Conservation (phyloP, 1,140 invertebrate genomes). For the Sitophilus oryzae region DNA sequence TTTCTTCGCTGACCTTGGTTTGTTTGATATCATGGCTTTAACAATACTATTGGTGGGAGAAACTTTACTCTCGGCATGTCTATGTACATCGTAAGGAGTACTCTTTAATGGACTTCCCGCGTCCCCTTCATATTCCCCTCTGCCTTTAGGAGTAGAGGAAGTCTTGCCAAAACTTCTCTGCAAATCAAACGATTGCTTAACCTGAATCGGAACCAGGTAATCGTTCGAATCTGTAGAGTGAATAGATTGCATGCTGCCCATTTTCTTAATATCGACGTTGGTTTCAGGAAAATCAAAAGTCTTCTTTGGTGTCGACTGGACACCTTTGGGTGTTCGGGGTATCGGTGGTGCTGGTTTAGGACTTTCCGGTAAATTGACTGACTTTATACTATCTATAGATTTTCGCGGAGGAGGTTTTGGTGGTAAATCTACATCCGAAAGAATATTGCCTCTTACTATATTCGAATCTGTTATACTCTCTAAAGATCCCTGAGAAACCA, state of each 20-base stretch:
- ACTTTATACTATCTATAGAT: slow-evolving; percentile 31
- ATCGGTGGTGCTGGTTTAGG: slow-evolving; percentile 27
- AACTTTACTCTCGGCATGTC: slow-evolving; percentile 34
- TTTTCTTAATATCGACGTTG: slow-evolving; percentile 9
- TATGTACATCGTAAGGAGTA: slow-evolving; percentile 29
- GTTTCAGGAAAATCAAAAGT: slow-evolving; percentile 31
- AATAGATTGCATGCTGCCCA: slow-evolving; percentile 15
- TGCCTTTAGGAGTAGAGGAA: slow-evolving; percentile 31
- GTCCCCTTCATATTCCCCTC: slow-evolving; percentile 19
- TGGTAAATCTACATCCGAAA: slow-evolving; percentile 35
- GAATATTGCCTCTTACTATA: too few relatives aligned
- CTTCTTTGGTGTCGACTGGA: slow-evolving; percentile 6
- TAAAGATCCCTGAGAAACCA: too few relatives aligned
- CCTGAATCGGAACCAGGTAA: slow-evolving; percentile 18
- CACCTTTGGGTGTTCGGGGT: slow-evolving; percentile 7
- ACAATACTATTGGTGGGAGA: slow-evolving; percentile 43
- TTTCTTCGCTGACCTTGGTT: slow-evolving; percentile 50
- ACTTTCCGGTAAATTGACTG: slow-evolving; percentile 34
- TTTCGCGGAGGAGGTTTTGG: slow-evolving; percentile 45
- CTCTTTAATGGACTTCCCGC: slow-evolving; percentile 28
- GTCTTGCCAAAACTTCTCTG: slow-evolving; percentile 21
- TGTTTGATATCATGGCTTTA: slow-evolving; percentile 40
- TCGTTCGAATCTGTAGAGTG: slow-evolving; percentile 17
- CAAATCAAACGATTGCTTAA: slow-evolving; percentile 3
- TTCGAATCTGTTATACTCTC: too few relatives aligned